Evolutionary conservation across 2,113 vertebrate species (phyloP), one percentile per base, ranked within the genome.

Genomic region (Manacus vitellinus): DNA sequence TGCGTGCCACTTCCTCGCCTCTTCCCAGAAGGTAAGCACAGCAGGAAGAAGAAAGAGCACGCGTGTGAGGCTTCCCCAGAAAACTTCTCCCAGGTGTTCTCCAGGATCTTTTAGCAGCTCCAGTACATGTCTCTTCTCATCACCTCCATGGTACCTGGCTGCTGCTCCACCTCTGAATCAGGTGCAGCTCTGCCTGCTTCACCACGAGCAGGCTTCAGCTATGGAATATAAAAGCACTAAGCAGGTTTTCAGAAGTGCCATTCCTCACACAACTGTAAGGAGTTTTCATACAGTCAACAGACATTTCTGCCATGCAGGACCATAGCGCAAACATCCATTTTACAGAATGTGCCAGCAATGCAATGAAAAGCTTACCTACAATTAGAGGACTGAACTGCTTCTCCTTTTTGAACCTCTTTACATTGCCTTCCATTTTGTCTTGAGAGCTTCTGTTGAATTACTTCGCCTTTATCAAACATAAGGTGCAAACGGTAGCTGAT

Each of bases 401-500:
- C 98, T n/a, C 98, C 98, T 79, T 97, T 97, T 17, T 96, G 97
- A 47, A 96, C 94, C 55, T 99, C 99, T 82, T 97, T 96, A 56
- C 87, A 97, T 56, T 94, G 88, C 21, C 98, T 98, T 96, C 97
- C 98, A 85, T 98, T 97, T 92, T 98, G 98, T 61, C 97, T 96
- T 33, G 98, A 95, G 88, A 98, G 98, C 80, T 94, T 98, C 12
- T 97, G 98, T 83, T 98, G 98, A 92, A 99, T 97, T 43, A 98
- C 97, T 96, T 99, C 99, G 0, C 98, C 99, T 94, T 98, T 98
- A 61, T 99, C 99, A 44, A 99, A 99, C 99, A 99, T 99, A 87
- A 99, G 95, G 92, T 99, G 99, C 35, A 99, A 98, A 63, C 99
- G 98, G 66, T 99, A 99, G 97, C 99, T 99, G 96, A 99, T 94